These are phyloP conservation scores for Thyatira batis DNA, from an alignment of 2,888 invertebrate genomes.

Conservation along the genomic window DNA sequence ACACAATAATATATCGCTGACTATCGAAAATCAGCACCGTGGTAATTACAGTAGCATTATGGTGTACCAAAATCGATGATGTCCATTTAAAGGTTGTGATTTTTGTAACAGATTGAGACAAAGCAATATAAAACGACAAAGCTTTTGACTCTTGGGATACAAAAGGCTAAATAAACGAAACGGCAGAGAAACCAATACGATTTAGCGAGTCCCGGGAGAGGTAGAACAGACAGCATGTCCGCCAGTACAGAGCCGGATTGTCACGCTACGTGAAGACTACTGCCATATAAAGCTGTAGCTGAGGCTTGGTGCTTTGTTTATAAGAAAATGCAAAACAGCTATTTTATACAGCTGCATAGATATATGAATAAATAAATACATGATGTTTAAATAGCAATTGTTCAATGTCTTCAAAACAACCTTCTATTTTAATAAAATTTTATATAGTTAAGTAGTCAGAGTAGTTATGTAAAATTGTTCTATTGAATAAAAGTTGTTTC, in stretches of 20 bases:
- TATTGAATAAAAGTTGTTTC: no score
- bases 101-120: not conserved
- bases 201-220: constrained; percentile 65
- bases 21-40: no score
- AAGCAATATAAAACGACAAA: constrained; percentile 5
- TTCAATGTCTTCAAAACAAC: no score
- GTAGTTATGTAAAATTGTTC: no score
- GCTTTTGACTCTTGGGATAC: constrained; percentile 25
- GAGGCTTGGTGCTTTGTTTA: not conserved
- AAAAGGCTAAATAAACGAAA: constrained; percentile 58
- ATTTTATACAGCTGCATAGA: not conserved
- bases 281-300: constrained; percentile 15
- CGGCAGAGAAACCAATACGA: constrained; percentile 66
- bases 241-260: constrained; percentile 52
- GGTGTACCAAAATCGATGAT: no score
- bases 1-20: no score
- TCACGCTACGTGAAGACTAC: constrained; percentile 49
- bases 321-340: not conserved
- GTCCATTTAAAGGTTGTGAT: not conserved
- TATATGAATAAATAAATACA: no score
- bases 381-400: no score
- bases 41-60: no score
- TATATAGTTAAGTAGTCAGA: no score
- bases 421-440: no score
- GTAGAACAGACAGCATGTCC: constrained; percentile 31